A percentile compares a stretch with the other conserved stretches of the same genome.
Evolutionary conservation across 2,888 invertebrate species (phyloP).

Genomic region (Acrobeloides nanus): DNA sequence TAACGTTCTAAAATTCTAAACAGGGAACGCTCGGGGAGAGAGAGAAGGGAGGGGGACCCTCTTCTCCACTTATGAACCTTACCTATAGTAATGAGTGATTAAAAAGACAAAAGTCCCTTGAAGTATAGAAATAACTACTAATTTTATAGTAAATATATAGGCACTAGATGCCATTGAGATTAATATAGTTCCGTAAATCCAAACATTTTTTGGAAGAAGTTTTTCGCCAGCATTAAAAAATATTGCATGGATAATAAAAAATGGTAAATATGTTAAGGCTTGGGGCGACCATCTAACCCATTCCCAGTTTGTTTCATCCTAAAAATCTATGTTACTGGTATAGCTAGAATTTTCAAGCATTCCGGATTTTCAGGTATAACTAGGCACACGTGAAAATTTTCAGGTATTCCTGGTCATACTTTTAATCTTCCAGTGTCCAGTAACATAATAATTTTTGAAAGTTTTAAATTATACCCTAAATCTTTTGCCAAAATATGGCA

Average conservation of each 20-base stretch:
- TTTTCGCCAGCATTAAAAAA: constrained; percentile 42
- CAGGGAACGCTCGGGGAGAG: not conserved
- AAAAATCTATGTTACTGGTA: constrained; percentile 8
- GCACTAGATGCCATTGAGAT: constrained; percentile 32
- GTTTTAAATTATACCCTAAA: constrained; percentile 35
- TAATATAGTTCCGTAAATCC: constrained; percentile 15
- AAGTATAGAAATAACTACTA: constrained; percentile 32
- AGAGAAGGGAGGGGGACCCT: not conserved
- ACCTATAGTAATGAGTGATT: constrained; percentile 30
- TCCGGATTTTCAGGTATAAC: not conserved
- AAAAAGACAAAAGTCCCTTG: constrained; percentile 41
- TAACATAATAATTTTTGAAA: not conserved
- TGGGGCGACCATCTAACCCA: constrained; percentile 51
- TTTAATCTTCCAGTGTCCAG: too few species aligned
- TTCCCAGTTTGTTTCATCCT: constrained; percentile 54
- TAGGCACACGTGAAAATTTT: not conserved
- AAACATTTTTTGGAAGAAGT: constrained; percentile 28
- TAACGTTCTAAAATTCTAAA: constrained; percentile 1
- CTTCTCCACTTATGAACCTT: constrained; percentile 6
- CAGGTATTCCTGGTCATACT: constrained; percentile 4
- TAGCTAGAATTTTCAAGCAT: not conserved
- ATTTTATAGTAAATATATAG: constrained; percentile 33
- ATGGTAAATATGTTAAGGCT: constrained; percentile 32
- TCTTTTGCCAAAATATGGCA: constrained; percentile 31
- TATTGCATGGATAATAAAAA: constrained; percentile 36